Evolutionary conservation across 1,140 invertebrate species (phyloP).

Genomic region (Ceratina calcarata): DNA sequence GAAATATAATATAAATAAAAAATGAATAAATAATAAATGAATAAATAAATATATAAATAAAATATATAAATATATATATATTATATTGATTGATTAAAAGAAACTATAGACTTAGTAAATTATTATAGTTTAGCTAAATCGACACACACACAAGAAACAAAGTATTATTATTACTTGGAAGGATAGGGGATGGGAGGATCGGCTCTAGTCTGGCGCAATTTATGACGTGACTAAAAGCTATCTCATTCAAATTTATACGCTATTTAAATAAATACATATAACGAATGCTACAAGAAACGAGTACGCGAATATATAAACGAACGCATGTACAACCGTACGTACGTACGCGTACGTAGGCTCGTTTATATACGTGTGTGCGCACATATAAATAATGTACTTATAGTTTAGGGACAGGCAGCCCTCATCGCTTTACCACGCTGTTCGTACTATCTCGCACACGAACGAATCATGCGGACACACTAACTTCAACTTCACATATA

Average conservation of each 20-base stretch:
- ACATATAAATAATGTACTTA: conserved; percentile 53
- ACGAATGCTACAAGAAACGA: conserved; percentile 28
- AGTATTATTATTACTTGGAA: conserved; percentile 57
- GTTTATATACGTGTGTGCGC: conserved; percentile 51
- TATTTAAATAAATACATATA: conserved; percentile 44
- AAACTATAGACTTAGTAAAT: conserved; percentile 74
- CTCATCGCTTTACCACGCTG: conserved; percentile 56
- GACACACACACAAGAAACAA: conserved; percentile 54
- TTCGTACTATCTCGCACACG: conserved; percentile 40
- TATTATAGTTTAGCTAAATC: conserved; percentile 75
- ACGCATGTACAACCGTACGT: conserved; percentile 50
- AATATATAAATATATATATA: conserved; percentile 48
- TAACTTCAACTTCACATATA: conserved; percentile 20
- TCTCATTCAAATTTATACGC: conserved; percentile 48
- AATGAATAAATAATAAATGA: conserved; percentile 42
- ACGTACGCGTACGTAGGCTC: conserved; percentile 45
- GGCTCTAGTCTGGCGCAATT: conserved; percentile 56
- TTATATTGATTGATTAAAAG: conserved; percentile 70
- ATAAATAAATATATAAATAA: conserved; percentile 59
- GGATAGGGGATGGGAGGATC: conserved; percentile 30
- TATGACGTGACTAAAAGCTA: conserved; percentile 34
- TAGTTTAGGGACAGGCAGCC: conserved; percentile 54
- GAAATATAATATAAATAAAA: conserved; percentile 65
- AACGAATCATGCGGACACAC: conserved; percentile 31
- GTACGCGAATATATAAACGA: conserved; percentile 52